Evolutionary conservation across 2,888 invertebrate genomes (phyloP).

Genomic region (Sylvicola fuscatus): DNA sequence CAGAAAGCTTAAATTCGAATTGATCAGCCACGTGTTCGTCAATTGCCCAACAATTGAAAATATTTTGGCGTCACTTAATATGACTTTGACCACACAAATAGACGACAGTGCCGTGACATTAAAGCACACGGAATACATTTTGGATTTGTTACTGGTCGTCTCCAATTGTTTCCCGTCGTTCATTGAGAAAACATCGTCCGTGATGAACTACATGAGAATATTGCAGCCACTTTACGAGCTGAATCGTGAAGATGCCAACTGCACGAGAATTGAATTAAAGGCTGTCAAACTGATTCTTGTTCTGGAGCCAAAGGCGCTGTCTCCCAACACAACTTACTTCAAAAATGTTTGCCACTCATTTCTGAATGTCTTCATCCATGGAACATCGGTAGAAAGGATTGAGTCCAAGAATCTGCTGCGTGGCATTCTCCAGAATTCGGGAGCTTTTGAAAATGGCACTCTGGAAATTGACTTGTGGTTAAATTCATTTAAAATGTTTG

Average conservation of each 20-base stretch:
- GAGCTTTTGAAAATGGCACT: constrained; percentile 37
- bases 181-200: constrained; percentile 18
- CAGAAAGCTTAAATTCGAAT: constrained; percentile 21
- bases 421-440: constrained; percentile 36
- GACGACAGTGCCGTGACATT: constrained; percentile 27
- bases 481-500: constrained; percentile 22
- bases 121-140: constrained; percentile 18
- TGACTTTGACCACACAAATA: constrained; percentile 19
- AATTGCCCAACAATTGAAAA: constrained; percentile 20
- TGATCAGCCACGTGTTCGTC: constrained; percentile 21
- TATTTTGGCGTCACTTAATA: constrained; percentile 16
- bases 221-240: constrained; percentile 18
- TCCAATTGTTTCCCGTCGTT: constrained; percentile 21
- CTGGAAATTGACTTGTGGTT: constrained; percentile 47
- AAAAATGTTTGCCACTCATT: constrained; percentile 33
- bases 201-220: constrained; percentile 20
- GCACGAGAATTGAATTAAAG: constrained; percentile 19
- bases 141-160: constrained; percentile 20
- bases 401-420: constrained; percentile 33
- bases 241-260: constrained; percentile 6
- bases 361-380: constrained; percentile 28
- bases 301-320: constrained; percentile 29
- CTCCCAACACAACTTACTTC: constrained; percentile 31
- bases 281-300: constrained; percentile 20
- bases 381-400: constrained; percentile 18